Base-by-base conservation (phyloP, 1,140 invertebrate species). In the Euura lappo region DNA sequence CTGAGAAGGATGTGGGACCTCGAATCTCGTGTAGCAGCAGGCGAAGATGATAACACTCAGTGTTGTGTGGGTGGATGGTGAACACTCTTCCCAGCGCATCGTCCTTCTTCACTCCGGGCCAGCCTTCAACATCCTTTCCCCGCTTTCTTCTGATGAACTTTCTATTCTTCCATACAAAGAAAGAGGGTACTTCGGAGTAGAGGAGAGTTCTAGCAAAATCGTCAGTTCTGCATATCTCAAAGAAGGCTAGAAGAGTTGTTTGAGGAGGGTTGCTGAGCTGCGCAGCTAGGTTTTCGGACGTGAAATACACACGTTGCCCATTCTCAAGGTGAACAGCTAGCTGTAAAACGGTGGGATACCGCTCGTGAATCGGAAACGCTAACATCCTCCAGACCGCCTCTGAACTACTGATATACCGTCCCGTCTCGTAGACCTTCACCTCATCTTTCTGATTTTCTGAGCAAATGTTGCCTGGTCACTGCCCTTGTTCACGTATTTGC, bases 11-110 rank as follows among this genome's bases (percentile, higher is more conserved):
- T 68, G 65, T 84, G 11, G 87, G 83, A 45, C 87, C 88, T 76
- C 70, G 80, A 77, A 89, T 73, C 76, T 83, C 70, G 77, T 80
- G 70, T 77, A 89, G 79, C 69, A 89, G 78, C 69, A 89, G 64
- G 72, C 83, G 76, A 69, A 89, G 75, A 81, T 84, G 81, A 79
- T 77, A 89, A 65, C 82, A 81, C 80, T 87, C 83, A n/a, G 71
- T 74, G 70, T 85, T 80, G n/a, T 81, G 83, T 42, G 84, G 82
- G 79, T 83, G 79, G 45, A 88, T 74, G 6, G 78, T 79, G 76
- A 88, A 86, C 11, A 88, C 78, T 76, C 81, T 75, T 81, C 76
- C 78, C 79, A 73, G 77, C 75, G 69, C 73, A 28, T 28, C 28
- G 28, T 28, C 28, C 28, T 28, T 28, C 28, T 28, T 28, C 1